Percentiles rank a stretch among this genome's conserved stretches.
phyloP scores from a whole-genome alignment of 2,113 vertebrate genomes.

The Mormyrus lacerda region DNA sequence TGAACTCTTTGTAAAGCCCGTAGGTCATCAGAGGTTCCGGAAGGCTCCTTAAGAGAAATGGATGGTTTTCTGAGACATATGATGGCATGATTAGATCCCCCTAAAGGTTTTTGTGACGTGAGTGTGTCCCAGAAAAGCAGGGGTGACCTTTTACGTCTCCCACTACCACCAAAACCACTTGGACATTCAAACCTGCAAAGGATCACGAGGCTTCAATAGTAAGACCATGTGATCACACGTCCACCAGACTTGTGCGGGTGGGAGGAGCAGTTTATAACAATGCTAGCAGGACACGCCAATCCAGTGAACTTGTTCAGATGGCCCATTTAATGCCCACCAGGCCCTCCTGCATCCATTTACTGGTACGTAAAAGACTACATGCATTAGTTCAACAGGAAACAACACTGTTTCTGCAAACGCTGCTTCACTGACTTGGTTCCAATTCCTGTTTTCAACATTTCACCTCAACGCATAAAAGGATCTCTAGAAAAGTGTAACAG shows the following conservation, averaged over 20 bases:
- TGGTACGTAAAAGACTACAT: neutral
- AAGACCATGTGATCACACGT: neutral
- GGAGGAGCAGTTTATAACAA: neutral
- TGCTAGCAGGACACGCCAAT: neutral
- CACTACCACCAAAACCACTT: neutral
- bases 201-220: neutral
- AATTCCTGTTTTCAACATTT: constrained; percentile 1
- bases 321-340: neutral
- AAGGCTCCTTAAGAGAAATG: constrained; percentile 75
- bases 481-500: neutral
- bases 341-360: neutral
- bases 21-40: constrained; percentile 97
- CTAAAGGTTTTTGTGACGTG: neutral
- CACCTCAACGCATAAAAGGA: neutral
- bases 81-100: neutral
- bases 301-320: neutral
- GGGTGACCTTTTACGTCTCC: neutral
- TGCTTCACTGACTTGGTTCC: neutral
- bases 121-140: neutral
- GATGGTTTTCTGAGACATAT: neutral
- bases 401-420: neutral
- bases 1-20: constrained; percentile 89
- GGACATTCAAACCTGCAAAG: neutral
- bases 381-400: neutral
- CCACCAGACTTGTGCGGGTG: neutral